Evolutionary conservation across 2,888 invertebrate species (phyloP).

Genomic region (Capitulum mitella): DNA sequence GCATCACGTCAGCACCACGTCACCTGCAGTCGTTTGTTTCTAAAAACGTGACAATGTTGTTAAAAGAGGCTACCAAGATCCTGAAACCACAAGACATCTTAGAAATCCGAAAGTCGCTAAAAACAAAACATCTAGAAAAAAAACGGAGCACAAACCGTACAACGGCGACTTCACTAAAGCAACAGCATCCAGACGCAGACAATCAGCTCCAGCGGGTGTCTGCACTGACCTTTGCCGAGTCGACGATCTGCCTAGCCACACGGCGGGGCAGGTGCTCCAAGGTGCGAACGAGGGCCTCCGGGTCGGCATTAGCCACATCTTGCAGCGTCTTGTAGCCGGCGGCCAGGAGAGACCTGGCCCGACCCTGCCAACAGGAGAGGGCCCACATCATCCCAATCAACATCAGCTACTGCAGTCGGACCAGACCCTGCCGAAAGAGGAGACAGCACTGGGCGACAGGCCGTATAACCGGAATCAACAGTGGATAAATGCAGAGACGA

Average conservation of each 20-base stretch:
- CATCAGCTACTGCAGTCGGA: neutral
- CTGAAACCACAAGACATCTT: neutral
- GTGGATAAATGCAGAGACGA: neutral
- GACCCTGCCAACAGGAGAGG: constrained; percentile 51
- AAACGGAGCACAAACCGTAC: too few relatives aligned
- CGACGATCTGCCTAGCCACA: constrained; percentile 70
- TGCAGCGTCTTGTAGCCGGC: constrained; percentile 74
- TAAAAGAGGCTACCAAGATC: neutral
- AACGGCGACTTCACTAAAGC: too few relatives aligned
- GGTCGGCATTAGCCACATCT: constrained; percentile 64
- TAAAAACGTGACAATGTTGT: neutral
- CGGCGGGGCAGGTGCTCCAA: constrained; percentile 65
- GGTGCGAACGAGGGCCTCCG: constrained; percentile 53
- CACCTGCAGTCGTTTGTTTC: too few relatives aligned
- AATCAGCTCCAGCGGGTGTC: too few relatives aligned
- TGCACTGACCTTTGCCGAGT: constrained; percentile 76
- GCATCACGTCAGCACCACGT: too few relatives aligned
- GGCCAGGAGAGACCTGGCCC: constrained; percentile 72
- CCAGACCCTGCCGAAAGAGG: too few relatives aligned
- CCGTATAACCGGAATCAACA: neutral
- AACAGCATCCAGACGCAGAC: too few relatives aligned
- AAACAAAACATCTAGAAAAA: neutral
- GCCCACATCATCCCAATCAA: too few relatives aligned
- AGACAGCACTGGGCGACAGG: neutral
- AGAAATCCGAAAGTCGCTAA: neutral